Evolutionary conservation across 1,140 invertebrate species (phyloP), one percentile per base, ranked within the genome.

Genomic region (Rhyacophila brunnea): DNA sequence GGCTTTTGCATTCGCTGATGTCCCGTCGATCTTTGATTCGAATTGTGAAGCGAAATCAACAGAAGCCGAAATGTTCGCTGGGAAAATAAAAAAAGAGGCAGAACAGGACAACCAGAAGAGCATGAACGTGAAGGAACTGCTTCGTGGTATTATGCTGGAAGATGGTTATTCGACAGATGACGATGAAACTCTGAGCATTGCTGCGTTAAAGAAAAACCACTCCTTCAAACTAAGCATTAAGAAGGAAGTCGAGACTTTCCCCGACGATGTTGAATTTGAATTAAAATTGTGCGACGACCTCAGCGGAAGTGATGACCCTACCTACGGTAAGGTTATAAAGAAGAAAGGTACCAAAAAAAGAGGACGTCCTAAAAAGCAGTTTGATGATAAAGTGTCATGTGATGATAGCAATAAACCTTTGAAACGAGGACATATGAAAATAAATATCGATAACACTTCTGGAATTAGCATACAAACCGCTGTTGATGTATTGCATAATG

Each of bases 121-220:
- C n/a, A 55, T 62, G 6, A 34, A 62, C 40, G 54, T 58, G 9
- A 58, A 58, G 23, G 60, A 58, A 2, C 48, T 63, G 20, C 43
- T 62, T 6, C 18, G 36, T 23, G 53, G 50, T 11, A 43, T 62
- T 40, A 49, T 55, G 15, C 34, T 44, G n/a, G 45, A 58, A 32
- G 23, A 54, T 17, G 45, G 53, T 43, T 10, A 18, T 14, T 51
- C 18, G 10, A 47, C 58, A 5, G 54, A 44, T 1, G 57, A 59
- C 38, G 55, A 63, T 47, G 60, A 62, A 14, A 28, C 28, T 6
- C 9, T 62, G 1, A 62, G 60, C 36, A 52, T 57, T 20, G 48
- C 53, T n/a, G 34, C 54, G 11, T 28, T 57, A 28, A 62, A 57
- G 40, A 51, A 45, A 35, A 62, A 23, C 34, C 50, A 62, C 36